A percentile compares a stretch with the other conserved stretches of the same genome.
Conservation (phyloP, 2,797 vertebrate genomes). For the Benthosema pterotum region DNA sequence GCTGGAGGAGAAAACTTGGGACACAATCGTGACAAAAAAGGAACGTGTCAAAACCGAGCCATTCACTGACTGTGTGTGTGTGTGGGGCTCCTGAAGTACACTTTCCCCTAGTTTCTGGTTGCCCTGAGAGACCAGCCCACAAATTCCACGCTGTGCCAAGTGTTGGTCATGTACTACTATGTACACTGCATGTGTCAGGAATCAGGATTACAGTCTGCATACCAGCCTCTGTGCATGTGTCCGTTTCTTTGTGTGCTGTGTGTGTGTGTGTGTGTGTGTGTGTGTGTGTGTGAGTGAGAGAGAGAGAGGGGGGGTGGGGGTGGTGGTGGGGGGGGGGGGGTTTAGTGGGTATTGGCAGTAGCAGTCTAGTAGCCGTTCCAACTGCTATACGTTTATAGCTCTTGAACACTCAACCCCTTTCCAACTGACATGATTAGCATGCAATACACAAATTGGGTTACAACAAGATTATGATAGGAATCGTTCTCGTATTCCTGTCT, state of each 20-base stretch:
- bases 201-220: constrained; percentile 53
- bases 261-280: constrained; percentile 20
- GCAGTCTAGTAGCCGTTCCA: not conserved
- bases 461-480: not conserved
- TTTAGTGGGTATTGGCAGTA: not conserved
- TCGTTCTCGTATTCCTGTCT: not conserved
- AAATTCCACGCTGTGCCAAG: constrained; percentile 19
- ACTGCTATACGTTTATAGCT: constrained; percentile 10
- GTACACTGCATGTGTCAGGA: not conserved
- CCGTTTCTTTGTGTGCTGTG: constrained; percentile 17
- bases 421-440: constrained; percentile 1
- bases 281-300: constrained; percentile 6
- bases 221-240: constrained; percentile 25
- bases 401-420: constrained; percentile 11
- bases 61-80: too few relatives aligned
- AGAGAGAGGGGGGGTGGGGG: constrained; percentile 30
- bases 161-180: constrained; percentile 17
- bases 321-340: not conserved
- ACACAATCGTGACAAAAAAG: too few relatives aligned
- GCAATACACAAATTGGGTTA: not conserved
- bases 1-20: too few relatives aligned
- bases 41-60: not conserved
- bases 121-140: constrained; percentile 11
- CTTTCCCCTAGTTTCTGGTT: constrained; percentile 29
- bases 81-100: constrained; percentile 2